Evolutionary conservation across 2,797 vertebrate genomes (phyloP).

Genomic region (Hozukius guyotensis): DNA sequence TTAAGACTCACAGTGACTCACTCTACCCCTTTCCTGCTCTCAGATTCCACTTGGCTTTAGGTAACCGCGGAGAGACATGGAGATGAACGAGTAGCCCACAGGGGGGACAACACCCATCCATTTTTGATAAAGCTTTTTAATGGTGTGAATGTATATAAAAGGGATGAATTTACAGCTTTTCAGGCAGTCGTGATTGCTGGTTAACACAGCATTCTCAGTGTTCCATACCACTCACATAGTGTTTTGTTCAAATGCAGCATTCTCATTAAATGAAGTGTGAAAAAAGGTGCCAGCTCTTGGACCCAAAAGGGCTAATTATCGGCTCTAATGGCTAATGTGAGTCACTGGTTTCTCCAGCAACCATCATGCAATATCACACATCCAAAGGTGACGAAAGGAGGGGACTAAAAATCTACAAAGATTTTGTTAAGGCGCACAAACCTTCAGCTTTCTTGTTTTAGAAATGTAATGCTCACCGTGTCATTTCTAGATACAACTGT

Average conservation of each 20-base stretch:
- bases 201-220: conserved; percentile 29
- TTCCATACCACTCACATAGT: conserved; percentile 11
- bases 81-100: conserved; percentile 42
- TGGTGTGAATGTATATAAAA: conserved; percentile 54
- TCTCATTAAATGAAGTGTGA: conserved; percentile 74
- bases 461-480: background rate
- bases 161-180: conserved; percentile 58
- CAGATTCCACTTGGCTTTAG: conserved; percentile 51
- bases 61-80: conserved; percentile 42
- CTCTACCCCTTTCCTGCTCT: conserved; percentile 27
- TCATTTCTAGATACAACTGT: background rate
- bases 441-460: background rate
- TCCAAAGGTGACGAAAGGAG: conserved; percentile 61
- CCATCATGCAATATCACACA: conserved; percentile 78
- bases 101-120: conserved; percentile 41
- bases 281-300: conserved; percentile 73
- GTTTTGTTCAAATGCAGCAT: conserved; percentile 49
- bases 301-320: conserved; percentile 83
- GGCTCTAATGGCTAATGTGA: conserved; percentile 65
- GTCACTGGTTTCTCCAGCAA: conserved; percentile 75
- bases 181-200: conserved; percentile 43
- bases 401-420: conserved; percentile 11
- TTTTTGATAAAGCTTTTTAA: conserved; percentile 65
- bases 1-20: conserved; percentile 72
- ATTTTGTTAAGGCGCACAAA: background rate